Conservation (phyloP, 2,888 invertebrate species). For the Seira sanloemensis region DNA sequence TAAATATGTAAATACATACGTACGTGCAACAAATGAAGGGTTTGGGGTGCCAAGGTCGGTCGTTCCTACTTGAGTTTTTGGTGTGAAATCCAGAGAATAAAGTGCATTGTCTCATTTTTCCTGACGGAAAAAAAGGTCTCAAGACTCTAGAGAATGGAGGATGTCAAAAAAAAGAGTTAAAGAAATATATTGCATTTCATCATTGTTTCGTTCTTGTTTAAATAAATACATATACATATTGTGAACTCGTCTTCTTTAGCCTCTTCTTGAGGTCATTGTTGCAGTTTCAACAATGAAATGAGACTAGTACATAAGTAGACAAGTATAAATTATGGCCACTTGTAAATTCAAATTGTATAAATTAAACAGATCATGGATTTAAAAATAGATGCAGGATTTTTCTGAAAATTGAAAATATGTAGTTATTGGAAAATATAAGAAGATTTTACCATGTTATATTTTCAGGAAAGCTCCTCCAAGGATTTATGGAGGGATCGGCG, state of each 20-base stretch:
- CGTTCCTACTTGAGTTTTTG: slow-evolving; percentile 30
- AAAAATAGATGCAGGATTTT: no score
- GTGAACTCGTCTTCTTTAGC: no score
- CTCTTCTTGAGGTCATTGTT: no score
- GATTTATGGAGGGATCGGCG: background rate
- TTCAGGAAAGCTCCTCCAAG: background rate
- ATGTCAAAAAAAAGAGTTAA: background rate
- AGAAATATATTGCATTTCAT: slow-evolving; percentile 4
- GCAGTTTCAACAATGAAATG: no score
- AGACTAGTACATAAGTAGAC: no score
- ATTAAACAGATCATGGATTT: no score
- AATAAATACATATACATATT: no score
- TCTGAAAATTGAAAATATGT: no score
- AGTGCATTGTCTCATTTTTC: background rate
- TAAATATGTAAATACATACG: background rate
- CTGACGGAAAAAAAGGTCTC: background rate
- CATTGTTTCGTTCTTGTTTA: no score
- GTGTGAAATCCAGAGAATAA: background rate
- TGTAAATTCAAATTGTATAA: no score
- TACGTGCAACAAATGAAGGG: background rate
- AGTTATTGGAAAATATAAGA: no score
- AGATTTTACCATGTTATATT: background rate
- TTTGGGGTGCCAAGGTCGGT: slow-evolving; percentile 54
- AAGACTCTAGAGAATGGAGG: background rate
- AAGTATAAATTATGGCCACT: no score